A percentile compares a stretch with the other conserved stretches of the same genome.
These are phyloP conservation scores for Eira barbara DNA, from an alignment of 2,113 vertebrate genomes.

Conservation along the genomic window DNA sequence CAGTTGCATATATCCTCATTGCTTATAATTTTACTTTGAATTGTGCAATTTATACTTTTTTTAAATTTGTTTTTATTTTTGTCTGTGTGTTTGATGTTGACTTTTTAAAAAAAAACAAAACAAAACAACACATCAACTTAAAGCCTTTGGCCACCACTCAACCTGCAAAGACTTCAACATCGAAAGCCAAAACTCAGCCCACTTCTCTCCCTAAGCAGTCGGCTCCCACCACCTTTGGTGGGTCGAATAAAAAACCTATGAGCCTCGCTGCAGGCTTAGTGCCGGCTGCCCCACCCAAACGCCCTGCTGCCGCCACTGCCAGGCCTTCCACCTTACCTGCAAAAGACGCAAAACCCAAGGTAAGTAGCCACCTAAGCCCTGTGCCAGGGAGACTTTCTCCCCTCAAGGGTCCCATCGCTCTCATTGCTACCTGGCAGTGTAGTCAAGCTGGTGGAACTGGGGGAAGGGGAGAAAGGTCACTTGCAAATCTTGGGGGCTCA, in stretches of 20 bases:
- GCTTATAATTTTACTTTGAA: slow-evolving; percentile 75
- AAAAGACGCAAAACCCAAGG: slow-evolving; percentile 89
- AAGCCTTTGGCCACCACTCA: slow-evolving; percentile 84
- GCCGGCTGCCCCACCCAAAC: slow-evolving; percentile 79
- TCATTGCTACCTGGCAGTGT: background rate
- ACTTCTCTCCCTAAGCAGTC: slow-evolving; percentile 84
- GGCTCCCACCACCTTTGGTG: slow-evolving; percentile 76
- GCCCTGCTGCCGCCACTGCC: slow-evolving; percentile 66
- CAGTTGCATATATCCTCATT: slow-evolving; percentile 65
- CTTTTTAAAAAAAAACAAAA: slow-evolving; percentile 60
- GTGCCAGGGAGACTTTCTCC: background rate
- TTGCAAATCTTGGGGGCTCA: background rate
- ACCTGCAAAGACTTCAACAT: slow-evolving; percentile 80
- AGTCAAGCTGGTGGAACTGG: background rate
- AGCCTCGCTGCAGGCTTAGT: slow-evolving; percentile 80
- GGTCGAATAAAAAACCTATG: slow-evolving; percentile 88
- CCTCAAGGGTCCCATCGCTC: background rate
- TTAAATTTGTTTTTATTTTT: slow-evolving; percentile 77
- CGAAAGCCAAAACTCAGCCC: slow-evolving; percentile 83
- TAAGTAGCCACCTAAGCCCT: slow-evolving; percentile 71
- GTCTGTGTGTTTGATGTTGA: slow-evolving; percentile 76
- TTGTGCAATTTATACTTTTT: slow-evolving; percentile 79
- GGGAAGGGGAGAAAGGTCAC: background rate
- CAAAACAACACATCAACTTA: slow-evolving; percentile 63
- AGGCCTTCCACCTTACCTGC: slow-evolving; percentile 79